Percentiles rank a stretch among this genome's conserved stretches.
phyloP scores from a whole-genome alignment of 2,113 vertebrate species.

The Cygnus buccinator region DNA sequence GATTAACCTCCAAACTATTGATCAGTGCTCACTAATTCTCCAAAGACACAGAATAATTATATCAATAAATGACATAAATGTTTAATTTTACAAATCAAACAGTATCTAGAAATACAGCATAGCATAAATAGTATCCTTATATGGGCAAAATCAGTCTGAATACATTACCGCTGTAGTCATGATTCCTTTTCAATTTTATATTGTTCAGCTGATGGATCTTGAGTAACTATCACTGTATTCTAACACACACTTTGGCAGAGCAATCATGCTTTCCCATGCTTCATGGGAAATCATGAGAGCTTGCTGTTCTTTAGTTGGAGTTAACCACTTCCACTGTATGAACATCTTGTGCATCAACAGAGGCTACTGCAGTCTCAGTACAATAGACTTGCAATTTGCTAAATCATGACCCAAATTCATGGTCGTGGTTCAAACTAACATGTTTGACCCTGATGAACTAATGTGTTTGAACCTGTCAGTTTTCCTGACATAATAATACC shows the following conservation, averaged over 20 bases:
- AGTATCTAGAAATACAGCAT: neutral
- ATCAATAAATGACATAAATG: conserved; percentile 46
- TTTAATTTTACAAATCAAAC: conserved; percentile 34
- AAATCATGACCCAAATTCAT: neutral
- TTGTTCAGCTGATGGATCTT: neutral
- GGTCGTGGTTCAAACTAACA: neutral
- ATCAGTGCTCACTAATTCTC: conserved; percentile 39
- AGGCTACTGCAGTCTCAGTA: neutral
- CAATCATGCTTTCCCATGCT: neutral
- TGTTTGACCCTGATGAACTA: neutral
- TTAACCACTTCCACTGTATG: neutral
- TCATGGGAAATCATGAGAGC: neutral
- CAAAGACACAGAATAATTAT: conserved; percentile 34
- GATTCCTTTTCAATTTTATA: conserved; percentile 25
- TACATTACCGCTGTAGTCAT: neutral
- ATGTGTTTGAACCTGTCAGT: too few relatives aligned
- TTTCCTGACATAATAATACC: too few relatives aligned
- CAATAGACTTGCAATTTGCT: neutral
- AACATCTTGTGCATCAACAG: neutral
- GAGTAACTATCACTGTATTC: neutral
- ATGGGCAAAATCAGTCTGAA: neutral
- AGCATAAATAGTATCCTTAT: neutral
- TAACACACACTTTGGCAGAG: neutral
- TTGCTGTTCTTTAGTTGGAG: neutral
- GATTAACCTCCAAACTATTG: conserved; percentile 67